Evolutionary conservation across 2,113 vertebrate species (phyloP).

Genomic region (Lynx canadensis): DNA sequence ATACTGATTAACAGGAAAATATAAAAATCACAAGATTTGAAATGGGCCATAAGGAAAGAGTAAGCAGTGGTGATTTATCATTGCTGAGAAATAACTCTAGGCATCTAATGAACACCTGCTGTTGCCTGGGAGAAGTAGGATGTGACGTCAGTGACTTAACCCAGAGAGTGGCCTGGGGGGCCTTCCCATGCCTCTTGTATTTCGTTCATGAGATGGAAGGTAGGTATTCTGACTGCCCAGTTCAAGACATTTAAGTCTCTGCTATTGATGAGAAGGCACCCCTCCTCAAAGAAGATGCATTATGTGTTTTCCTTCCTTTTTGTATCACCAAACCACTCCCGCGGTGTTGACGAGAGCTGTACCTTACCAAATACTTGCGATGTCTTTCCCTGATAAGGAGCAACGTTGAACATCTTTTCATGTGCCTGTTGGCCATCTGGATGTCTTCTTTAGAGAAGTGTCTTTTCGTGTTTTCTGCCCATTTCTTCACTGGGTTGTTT

Average conservation of each 20-base stretch:
- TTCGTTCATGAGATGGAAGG: background rate
- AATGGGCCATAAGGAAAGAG: background rate
- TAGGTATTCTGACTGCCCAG: background rate
- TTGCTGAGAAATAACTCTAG: background rate
- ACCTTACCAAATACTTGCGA: background rate
- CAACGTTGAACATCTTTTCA: too few relatives aligned
- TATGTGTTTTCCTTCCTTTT: background rate
- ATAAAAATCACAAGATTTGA: background rate
- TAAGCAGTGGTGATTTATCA: background rate
- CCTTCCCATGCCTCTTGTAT: background rate
- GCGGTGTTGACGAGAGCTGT: background rate
- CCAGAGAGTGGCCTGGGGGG: background rate
- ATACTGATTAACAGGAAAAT: background rate
- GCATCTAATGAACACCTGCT: background rate
- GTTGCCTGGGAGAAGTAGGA: background rate
- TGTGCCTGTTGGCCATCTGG: too few relatives aligned
- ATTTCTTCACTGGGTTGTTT: too few relatives aligned
- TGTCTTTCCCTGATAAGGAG: background rate
- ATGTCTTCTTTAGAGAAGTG: too few relatives aligned
- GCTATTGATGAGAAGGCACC: background rate
- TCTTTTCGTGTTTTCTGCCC: too few relatives aligned
- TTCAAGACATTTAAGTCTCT: background rate
- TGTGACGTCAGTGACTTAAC: background rate
- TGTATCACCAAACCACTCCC: background rate
- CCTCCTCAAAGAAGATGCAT: background rate